These are phyloP conservation scores for Ispidina picta DNA, from an alignment of 2,797 vertebrate genomes.

Conservation along the genomic window DNA sequence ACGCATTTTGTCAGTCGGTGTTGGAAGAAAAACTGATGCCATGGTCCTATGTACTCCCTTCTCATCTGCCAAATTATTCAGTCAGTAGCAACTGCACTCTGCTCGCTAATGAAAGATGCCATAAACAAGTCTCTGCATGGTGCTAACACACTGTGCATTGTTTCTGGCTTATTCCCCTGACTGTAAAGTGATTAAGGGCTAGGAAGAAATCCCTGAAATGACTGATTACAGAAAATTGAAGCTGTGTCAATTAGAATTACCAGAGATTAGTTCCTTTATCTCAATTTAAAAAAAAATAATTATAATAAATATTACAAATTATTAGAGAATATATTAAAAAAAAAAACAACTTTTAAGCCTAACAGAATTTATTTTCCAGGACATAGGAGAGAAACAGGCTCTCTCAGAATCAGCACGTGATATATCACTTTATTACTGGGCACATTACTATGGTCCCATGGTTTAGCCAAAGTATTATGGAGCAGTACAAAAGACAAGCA, in stretches of 20 bases:
- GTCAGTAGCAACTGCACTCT: background rate
- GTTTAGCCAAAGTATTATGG: background rate
- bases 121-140: background rate
- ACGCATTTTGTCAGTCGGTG: background rate
- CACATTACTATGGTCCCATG: background rate
- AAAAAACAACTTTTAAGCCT: background rate
- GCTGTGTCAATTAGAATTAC: conserved; percentile 1
- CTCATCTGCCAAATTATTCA: background rate
- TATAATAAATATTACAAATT: background rate
- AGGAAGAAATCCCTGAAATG: background rate
- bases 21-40: background rate
- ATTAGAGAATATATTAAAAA: background rate
- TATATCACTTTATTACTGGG: background rate
- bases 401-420: background rate
- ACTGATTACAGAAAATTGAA: background rate
- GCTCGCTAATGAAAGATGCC: background rate
- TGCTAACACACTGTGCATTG: background rate
- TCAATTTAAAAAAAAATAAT: background rate
- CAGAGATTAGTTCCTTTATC: background rate
- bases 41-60: background rate
- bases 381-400: background rate
- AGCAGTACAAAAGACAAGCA: background rate
- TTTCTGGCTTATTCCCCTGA: background rate
- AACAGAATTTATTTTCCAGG: background rate
- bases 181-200: background rate